These are phyloP conservation scores for Amblyopsis hoosieri DNA, from an alignment of 2,797 vertebrate genomes.

Conservation along the genomic window DNA sequence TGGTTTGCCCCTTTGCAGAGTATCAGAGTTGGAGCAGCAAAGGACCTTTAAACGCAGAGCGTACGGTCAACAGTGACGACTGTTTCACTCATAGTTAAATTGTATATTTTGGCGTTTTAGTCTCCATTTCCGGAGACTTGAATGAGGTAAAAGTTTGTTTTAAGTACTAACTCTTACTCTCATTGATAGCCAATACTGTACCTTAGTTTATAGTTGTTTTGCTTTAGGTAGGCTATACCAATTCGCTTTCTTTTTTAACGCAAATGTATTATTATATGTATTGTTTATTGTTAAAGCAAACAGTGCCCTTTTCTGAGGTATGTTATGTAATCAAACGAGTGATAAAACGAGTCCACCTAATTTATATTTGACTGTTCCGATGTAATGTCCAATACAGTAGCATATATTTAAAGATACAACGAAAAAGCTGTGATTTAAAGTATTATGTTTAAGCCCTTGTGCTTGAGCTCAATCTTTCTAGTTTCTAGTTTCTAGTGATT, in stretches of 20 bases:
- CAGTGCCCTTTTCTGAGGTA: not conserved
- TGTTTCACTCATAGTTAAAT: not conserved
- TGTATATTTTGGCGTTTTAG: constrained; percentile 25
- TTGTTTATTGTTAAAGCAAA: not conserved
- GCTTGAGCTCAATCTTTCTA: not conserved
- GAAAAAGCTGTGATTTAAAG: not conserved
- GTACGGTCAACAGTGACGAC: constrained; percentile 5
- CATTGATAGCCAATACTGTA: not conserved
- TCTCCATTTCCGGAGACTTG: constrained; percentile 54
- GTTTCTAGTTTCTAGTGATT: not conserved
- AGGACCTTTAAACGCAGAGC: constrained; percentile 51
- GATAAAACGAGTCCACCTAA: no score
- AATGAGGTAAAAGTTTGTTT: constrained; percentile 60
- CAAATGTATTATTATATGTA: constrained; percentile 19
- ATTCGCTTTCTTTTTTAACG: constrained; percentile 26
- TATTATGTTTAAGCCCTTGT: not conserved
- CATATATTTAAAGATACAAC: no score
- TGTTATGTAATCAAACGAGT: not conserved
- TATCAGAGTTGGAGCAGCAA: constrained; percentile 13
- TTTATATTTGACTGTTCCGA: not conserved
- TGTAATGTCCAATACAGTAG: no score
- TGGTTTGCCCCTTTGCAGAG: constrained; percentile 46
- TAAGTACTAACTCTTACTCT: not conserved
- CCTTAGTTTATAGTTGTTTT: not conserved
- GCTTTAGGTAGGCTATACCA: not conserved